These are phyloP conservation scores for Platichthys flesus DNA, from an alignment of 2,113 vertebrate species.

Conservation along the genomic window DNA sequence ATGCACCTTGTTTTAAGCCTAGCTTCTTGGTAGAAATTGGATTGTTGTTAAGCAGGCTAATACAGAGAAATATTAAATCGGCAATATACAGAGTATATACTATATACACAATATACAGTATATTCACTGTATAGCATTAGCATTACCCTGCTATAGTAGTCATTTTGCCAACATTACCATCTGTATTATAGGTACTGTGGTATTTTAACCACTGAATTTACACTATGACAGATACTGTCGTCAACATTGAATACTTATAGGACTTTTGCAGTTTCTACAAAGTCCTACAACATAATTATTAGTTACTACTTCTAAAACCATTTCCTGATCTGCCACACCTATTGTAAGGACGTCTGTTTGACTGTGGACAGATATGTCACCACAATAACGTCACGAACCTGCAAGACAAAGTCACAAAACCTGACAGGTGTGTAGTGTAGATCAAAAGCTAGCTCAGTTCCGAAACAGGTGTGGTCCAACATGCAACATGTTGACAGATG, in stretches of 20 bases:
- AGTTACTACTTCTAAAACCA: not conserved
- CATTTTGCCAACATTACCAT: too few relatives aligned
- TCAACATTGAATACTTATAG: not conserved
- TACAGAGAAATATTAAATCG: too few relatives aligned
- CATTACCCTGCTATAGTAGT: too few relatives aligned
- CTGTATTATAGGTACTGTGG: too few relatives aligned
- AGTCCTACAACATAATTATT: not conserved
- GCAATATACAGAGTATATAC: too few relatives aligned
- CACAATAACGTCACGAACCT: not conserved
- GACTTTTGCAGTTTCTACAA: not conserved
- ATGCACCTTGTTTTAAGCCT: too few relatives aligned
- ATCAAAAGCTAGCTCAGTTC: not conserved
- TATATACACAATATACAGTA: too few relatives aligned
- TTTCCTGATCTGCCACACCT: not conserved
- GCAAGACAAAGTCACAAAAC: not conserved
- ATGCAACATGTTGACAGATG: not conserved
- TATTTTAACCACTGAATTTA: too few relatives aligned
- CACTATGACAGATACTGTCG: too few relatives aligned
- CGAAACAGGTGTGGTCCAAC: not conserved
- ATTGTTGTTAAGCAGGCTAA: too few relatives aligned
- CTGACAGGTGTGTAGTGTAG: not conserved
- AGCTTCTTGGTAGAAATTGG: too few relatives aligned
- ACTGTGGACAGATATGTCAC: not conserved
- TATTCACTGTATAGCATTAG: too few relatives aligned
- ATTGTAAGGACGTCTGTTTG: not conserved